These are phyloP conservation scores for Mesorhabditis spiculigera DNA, from an alignment of 2,888 invertebrate genomes.

Conservation along the genomic window DNA sequence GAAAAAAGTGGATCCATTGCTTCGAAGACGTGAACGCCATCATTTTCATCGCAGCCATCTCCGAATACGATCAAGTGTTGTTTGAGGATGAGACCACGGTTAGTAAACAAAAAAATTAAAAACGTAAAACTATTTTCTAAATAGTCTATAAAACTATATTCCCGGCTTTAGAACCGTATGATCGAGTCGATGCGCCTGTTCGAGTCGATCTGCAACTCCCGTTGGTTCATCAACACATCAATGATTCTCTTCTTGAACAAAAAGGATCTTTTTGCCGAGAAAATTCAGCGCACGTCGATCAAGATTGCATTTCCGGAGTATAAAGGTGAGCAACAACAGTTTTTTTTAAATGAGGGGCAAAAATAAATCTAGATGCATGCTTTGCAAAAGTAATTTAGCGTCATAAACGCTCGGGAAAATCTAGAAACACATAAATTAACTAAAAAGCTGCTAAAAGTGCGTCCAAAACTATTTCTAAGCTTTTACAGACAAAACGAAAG, in stretches of 20 bases:
- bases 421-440: no score
- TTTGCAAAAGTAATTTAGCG: no score
- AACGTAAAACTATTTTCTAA: not conserved
- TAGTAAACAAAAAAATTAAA: slow-evolving; percentile 21
- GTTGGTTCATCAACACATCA: slow-evolving; percentile 58
- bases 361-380: slow-evolving; percentile 68
- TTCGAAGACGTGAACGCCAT: slow-evolving; percentile 58
- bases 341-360: slow-evolving; percentile 7
- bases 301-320: slow-evolving; percentile 55
- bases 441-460: no score
- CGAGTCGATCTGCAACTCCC: slow-evolving; percentile 56
- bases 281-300: slow-evolving; percentile 46
- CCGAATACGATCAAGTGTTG: slow-evolving; percentile 56
- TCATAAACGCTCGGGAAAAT: no score
- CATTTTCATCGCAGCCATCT: slow-evolving; percentile 48
- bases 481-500: no score
- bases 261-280: slow-evolving; percentile 55
- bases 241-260: slow-evolving; percentile 58
- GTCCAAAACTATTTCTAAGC: no score
- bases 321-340: slow-evolving; percentile 40
- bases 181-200: slow-evolving; percentile 57
- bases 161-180: slow-evolving; percentile 53
- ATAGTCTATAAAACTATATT: not conserved
- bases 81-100: slow-evolving; percentile 57
- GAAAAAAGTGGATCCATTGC: slow-evolving; percentile 53